Evolutionary conservation across 2,797 vertebrate species (phyloP).

Genomic region (Alfaro cultratus): DNA sequence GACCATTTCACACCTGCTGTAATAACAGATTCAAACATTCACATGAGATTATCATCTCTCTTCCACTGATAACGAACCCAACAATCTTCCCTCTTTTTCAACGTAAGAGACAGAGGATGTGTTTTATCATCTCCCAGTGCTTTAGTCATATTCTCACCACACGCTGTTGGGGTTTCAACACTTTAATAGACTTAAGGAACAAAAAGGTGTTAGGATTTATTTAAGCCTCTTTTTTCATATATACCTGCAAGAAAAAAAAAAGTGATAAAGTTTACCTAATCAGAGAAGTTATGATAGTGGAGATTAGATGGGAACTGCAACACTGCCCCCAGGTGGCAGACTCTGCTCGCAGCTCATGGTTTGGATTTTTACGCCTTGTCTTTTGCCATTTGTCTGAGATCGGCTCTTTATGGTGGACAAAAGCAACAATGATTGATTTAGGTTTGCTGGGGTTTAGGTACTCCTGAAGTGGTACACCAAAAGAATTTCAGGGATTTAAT

Average conservation of each 20-base stretch:
- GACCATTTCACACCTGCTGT: slow-evolving; percentile 25
- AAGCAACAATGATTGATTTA: neutral
- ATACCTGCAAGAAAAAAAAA: slow-evolving; percentile 26
- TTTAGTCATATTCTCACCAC: slow-evolving; percentile 46
- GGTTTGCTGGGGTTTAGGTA: neutral
- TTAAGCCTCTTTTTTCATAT: slow-evolving; percentile 29
- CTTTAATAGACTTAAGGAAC: slow-evolving; percentile 56
- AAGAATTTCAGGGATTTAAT: neutral
- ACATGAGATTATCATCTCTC: slow-evolving; percentile 57
- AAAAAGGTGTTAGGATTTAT: slow-evolving; percentile 58
- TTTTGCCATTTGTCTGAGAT: neutral
- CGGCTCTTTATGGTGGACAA: neutral
- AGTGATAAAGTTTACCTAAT: slow-evolving; percentile 59
- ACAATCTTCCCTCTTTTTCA: slow-evolving; percentile 6
- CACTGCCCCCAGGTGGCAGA: slow-evolving; percentile 76
- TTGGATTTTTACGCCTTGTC: neutral
- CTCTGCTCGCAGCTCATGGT: neutral
- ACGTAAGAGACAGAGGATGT: slow-evolving; percentile 27
- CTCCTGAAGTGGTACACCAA: neutral
- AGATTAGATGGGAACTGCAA: slow-evolving; percentile 61
- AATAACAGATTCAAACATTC: slow-evolving; percentile 49
- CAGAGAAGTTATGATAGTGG: slow-evolving; percentile 28
- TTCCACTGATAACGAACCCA: slow-evolving; percentile 21
- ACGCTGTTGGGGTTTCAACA: slow-evolving; percentile 52
- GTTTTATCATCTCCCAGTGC: slow-evolving; percentile 30